A percentile compares a stretch with the other conserved stretches of the same genome.
These are phyloP conservation scores for Microtus ochrogaster DNA, from an alignment of 2,113 vertebrate genomes.

Conservation along the genomic window DNA sequence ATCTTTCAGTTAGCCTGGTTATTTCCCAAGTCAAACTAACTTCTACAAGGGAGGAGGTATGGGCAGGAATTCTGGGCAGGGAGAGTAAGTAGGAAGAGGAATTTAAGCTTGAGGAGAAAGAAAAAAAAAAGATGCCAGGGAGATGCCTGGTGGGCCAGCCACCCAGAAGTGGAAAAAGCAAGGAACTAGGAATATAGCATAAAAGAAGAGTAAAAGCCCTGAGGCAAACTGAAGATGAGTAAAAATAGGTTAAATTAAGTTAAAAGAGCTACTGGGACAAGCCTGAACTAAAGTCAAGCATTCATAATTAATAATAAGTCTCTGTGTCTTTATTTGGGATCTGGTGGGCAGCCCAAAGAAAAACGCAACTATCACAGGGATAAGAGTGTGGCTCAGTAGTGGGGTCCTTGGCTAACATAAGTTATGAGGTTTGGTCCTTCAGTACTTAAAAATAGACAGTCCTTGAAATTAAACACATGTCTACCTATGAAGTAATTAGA, in stretches of 20 bases:
- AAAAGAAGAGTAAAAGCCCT: background rate
- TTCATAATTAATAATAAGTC: background rate
- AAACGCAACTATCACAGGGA: background rate
- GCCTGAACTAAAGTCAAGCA: background rate
- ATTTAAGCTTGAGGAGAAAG: background rate
- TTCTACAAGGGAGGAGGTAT: no score
- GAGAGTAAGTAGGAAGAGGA: background rate
- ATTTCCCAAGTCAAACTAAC: no score
- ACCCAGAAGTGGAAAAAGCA: background rate
- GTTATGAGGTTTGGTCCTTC: background rate
- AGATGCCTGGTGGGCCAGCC: background rate
- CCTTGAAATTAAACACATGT: conserved; percentile 43
- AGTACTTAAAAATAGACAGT: background rate
- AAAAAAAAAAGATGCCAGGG: background rate
- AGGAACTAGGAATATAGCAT: background rate
- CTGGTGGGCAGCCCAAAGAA: background rate
- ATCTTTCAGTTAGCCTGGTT: no score
- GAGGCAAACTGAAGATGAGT: background rate
- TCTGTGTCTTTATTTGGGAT: background rate
- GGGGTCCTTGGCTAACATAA: background rate
- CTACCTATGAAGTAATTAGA: background rate
- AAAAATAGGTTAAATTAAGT: background rate
- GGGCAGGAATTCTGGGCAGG: background rate
- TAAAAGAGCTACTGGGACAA: background rate
- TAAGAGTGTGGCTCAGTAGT: background rate